These are phyloP conservation scores for Cydia strobilella DNA, from an alignment of 1,140 invertebrate genomes.

Conservation along the genomic window DNA sequence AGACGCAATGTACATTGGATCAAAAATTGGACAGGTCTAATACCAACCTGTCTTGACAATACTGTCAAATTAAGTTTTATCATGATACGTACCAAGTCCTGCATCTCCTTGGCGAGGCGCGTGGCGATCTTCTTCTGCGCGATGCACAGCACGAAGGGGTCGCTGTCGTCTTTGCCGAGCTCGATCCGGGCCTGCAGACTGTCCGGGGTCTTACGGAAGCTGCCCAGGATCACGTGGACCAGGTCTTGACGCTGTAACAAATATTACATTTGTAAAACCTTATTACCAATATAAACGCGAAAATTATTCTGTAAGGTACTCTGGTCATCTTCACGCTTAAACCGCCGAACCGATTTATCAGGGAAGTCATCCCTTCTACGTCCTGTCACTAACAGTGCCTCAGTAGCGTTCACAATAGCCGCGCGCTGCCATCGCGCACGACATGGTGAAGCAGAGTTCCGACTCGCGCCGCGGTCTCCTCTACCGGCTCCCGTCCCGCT, in stretches of 20 bases:
- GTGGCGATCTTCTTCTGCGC: constrained; percentile 93
- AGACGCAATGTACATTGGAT: too few species aligned
- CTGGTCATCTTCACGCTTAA: too few species aligned
- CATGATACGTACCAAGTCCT: constrained; percentile 91
- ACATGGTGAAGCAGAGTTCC: constrained; percentile 95
- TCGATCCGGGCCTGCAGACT: constrained; percentile 93
- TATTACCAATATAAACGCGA: too few species aligned
- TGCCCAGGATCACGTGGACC: constrained; percentile 90
- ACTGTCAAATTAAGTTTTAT: too few species aligned
- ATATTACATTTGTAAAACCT: constrained; percentile 70
- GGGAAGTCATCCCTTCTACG: too few species aligned
- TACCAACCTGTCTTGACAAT: too few species aligned
- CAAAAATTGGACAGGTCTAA: too few species aligned
- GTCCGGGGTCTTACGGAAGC: constrained; percentile 93
- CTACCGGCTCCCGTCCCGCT: constrained; percentile 86
- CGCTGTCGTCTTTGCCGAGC: constrained; percentile 94
- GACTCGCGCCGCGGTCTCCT: too few species aligned
- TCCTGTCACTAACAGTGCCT: too few species aligned
- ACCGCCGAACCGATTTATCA: too few species aligned
- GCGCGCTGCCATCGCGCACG: constrained; percentile 98
- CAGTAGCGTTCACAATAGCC: too few species aligned
- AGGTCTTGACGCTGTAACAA: constrained; percentile 92
- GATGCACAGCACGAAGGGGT: constrained; percentile 95
- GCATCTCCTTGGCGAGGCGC: constrained; percentile 94
- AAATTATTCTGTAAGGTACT: too few species aligned